Conservation (phyloP, 2,888 invertebrate species). For the Eilema griseolum region DNA sequence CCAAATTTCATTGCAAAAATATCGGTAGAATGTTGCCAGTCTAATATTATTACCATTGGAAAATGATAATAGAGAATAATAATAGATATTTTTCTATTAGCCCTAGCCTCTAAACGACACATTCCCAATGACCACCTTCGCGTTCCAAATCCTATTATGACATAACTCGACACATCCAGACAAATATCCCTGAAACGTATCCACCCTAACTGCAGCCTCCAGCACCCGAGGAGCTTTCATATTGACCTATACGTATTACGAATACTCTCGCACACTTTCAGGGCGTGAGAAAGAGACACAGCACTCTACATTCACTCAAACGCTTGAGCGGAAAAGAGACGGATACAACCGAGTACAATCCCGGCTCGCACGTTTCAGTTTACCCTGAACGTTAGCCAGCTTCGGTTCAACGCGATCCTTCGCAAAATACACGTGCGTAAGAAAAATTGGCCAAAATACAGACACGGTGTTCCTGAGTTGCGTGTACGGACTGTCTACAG, state of each 20-base stretch:
- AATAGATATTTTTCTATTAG: too few relatives aligned
- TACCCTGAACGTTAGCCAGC: slow-evolving; percentile 71
- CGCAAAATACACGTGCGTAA: slow-evolving; percentile 60
- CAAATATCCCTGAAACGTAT: slow-evolving; percentile 52
- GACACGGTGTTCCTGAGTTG: slow-evolving; percentile 47
- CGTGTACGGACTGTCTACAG: slow-evolving; percentile 41
- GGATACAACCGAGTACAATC: slow-evolving; percentile 65
- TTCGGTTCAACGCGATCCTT: slow-evolving; percentile 64
- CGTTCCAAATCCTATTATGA: slow-evolving; percentile 33
- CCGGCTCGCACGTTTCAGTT: slow-evolving; percentile 79
- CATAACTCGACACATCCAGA: slow-evolving; percentile 49
- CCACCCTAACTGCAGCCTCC: slow-evolving; percentile 84
- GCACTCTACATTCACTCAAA: slow-evolving; percentile 49
- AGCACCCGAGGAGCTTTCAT: slow-evolving; percentile 85
- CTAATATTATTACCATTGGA: background rate
- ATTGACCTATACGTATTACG: slow-evolving; percentile 87
- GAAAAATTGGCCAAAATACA: slow-evolving; percentile 53
- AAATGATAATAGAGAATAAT: background rate
- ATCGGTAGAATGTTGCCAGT: background rate
- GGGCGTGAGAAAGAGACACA: slow-evolving; percentile 70
- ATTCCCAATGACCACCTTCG: slow-evolving; percentile 11
- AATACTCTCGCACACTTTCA: slow-evolving; percentile 82
- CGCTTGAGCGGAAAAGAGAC: slow-evolving; percentile 62
- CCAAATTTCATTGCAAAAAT: background rate
- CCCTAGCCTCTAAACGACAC: background rate